Evolutionary conservation across 2,113 vertebrate genomes (phyloP), one percentile per base, ranked within the genome.

Genomic region (Pelecanus crispus): DNA sequence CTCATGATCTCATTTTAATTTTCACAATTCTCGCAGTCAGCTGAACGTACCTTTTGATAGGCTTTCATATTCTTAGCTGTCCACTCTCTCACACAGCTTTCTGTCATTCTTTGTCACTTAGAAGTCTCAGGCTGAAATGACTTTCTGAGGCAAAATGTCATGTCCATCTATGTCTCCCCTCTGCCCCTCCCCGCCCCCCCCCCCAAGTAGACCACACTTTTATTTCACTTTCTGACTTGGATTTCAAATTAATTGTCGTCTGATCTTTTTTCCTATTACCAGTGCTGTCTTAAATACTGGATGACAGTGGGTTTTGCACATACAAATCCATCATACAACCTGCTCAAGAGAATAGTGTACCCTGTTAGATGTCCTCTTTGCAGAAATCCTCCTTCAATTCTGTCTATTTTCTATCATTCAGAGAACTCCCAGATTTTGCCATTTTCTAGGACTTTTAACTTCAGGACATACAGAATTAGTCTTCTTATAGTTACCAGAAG

Each of bases 121-220:
- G 9, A 68, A 58, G 11, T 65, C 32, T 73, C 68, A 70, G 17
- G 45, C 14, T 40, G 42, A 83, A 49, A 72, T 32, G 12, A 17
- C 28, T 55, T 59, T 71, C 65, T 66, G 42, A 42, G 24, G 17
- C 17, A 63, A 86, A 38, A 81, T 16, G 16, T 1, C n/a, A n/a
- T n/a, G n/a, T n/a, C n/a, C n/a, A n/a, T n/a, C n/a, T n/a, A n/a
- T n/a, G n/a, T n/a, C n/a, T n/a, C n/a, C n/a, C n/a, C n/a, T n/a
- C n/a, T n/a, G n/a, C n/a, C n/a, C n/a, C n/a, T n/a, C 32, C 15
- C 9, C 16, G 6, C 2, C 9, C 5, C 16, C 18, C 25, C 1
- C 0, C 19, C 1, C 50, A 34, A 63, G 29, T 58, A 84, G 67
- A 73, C 47, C 22, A 59, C 24, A 29, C 3, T 61, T 78, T 32